Evolutionary conservation across 2,113 vertebrate species (phyloP).

Genomic region (Elephas maximus): DNA sequence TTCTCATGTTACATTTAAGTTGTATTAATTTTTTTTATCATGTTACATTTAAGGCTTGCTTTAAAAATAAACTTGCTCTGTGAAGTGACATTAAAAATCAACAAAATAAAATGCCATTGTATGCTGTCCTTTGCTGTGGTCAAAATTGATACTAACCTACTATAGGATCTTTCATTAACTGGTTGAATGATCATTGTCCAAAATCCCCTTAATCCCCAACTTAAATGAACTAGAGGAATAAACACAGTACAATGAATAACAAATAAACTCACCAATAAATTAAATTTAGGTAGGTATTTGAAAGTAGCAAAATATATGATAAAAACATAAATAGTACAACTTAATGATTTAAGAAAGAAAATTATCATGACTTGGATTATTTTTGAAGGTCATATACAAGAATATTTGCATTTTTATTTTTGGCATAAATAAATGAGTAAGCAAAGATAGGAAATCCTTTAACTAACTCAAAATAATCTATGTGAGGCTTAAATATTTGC

Average conservation of each 20-base stretch:
- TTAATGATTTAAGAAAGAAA: background rate
- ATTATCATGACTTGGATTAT: background rate
- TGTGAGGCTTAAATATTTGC: background rate
- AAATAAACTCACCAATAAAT: slow-evolving; percentile 11
- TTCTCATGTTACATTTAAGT: slow-evolving; percentile 26
- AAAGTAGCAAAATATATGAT: background rate
- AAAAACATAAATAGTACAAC: background rate
- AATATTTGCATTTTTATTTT: background rate
- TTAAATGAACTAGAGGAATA: background rate
- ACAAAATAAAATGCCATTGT: slow-evolving; percentile 77
- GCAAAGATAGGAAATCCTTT: background rate
- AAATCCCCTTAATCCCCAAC: slow-evolving; percentile 8
- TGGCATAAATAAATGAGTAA: background rate
- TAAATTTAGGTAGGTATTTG: background rate
- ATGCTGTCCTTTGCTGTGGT: slow-evolving; percentile 69
- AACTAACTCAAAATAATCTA: background rate
- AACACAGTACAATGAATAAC: background rate
- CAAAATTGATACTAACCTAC: slow-evolving; percentile 72
- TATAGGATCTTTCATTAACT: slow-evolving; percentile 61
- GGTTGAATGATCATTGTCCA: slow-evolving; percentile 60
- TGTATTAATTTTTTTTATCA: background rate
- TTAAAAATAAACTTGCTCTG: slow-evolving; percentile 67
- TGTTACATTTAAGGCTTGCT: background rate
- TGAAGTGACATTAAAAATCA: slow-evolving; percentile 71
- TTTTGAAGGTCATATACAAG: background rate